Evolutionary conservation across 2,797 vertebrate genomes (phyloP).

Genomic region (Hippoglossus hippoglossus): DNA sequence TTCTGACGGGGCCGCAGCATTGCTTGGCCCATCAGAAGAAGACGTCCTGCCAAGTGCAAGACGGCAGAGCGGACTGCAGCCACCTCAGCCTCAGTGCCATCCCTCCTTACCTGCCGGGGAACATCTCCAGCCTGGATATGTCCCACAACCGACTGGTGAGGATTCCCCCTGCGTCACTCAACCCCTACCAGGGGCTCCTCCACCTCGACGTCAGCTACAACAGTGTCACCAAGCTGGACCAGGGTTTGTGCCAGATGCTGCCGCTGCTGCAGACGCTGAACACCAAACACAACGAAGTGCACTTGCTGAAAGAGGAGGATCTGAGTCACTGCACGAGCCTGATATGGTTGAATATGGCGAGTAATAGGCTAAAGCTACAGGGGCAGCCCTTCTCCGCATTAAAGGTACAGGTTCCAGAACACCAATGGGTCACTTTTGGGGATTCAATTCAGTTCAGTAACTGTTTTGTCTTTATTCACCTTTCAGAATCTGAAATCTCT

Average conservation of each 20-base stretch:
- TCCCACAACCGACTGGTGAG: slow-evolving; percentile 89
- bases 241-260: slow-evolving; percentile 83
- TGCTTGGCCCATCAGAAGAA: slow-evolving; percentile 43
- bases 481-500: slow-evolving; percentile 87
- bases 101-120: slow-evolving; percentile 87
- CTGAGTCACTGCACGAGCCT: slow-evolving; percentile 84
- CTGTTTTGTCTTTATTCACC: slow-evolving; percentile 3
- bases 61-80: slow-evolving; percentile 89
- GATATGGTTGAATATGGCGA: slow-evolving; percentile 81
- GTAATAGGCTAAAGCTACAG: slow-evolving; percentile 87
- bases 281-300: slow-evolving; percentile 88
- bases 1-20: slow-evolving; percentile 4
- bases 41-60: slow-evolving; percentile 75
- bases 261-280: slow-evolving; percentile 83
- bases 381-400: slow-evolving; percentile 84
- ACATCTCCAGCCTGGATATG: slow-evolving; percentile 89
- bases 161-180: slow-evolving; percentile 79
- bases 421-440: neutral
- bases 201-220: slow-evolving; percentile 88
- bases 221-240: slow-evolving; percentile 84
- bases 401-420: slow-evolving; percentile 64
- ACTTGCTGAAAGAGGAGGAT: slow-evolving; percentile 78
- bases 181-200: slow-evolving; percentile 82
- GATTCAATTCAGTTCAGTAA: neutral
- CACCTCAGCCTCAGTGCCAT: slow-evolving; percentile 87